Evolutionary conservation across 2,113 vertebrate species (phyloP).

Genomic region (Macroglossus sobrinus): DNA sequence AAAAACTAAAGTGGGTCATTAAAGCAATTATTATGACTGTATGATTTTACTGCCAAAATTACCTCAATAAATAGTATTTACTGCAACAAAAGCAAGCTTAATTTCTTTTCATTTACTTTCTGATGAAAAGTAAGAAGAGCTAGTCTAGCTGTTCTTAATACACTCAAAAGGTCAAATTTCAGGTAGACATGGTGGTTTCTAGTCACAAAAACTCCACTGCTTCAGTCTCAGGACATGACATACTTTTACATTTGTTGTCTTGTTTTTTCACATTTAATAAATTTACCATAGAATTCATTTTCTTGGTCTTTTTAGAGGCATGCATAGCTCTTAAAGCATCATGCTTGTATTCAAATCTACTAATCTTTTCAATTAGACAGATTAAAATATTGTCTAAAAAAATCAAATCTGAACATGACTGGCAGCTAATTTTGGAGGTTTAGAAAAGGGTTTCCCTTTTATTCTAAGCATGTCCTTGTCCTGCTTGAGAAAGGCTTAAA

Average conservation of each 20-base stretch:
- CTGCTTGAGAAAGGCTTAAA: not conserved
- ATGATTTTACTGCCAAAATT: conserved; percentile 12
- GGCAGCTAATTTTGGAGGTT: not conserved
- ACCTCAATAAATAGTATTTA: not conserved
- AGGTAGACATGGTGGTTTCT: not conserved
- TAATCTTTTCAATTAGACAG: not conserved
- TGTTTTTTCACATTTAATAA: not conserved
- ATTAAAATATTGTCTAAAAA: not conserved
- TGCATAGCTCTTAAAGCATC: not conserved
- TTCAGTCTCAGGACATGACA: not conserved
- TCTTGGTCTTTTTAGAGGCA: not conserved
- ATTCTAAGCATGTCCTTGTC: not conserved
- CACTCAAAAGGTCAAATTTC: not conserved
- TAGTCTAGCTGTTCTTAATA: not conserved
- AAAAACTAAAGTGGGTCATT: not conserved
- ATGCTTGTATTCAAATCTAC: not conserved
- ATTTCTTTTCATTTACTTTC: not conserved
- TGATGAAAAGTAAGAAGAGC: not conserved
- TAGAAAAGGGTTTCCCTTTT: not conserved
- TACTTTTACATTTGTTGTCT: not conserved
- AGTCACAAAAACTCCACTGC: not conserved
- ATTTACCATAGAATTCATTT: not conserved
- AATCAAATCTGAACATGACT: not conserved
- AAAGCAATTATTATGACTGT: conserved; percentile 17
- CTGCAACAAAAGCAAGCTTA: not conserved